Evolutionary conservation across 2,797 vertebrate species (phyloP), one percentile per base, ranked within the genome.

Genomic region (Brachyrhaphis roseni): DNA sequence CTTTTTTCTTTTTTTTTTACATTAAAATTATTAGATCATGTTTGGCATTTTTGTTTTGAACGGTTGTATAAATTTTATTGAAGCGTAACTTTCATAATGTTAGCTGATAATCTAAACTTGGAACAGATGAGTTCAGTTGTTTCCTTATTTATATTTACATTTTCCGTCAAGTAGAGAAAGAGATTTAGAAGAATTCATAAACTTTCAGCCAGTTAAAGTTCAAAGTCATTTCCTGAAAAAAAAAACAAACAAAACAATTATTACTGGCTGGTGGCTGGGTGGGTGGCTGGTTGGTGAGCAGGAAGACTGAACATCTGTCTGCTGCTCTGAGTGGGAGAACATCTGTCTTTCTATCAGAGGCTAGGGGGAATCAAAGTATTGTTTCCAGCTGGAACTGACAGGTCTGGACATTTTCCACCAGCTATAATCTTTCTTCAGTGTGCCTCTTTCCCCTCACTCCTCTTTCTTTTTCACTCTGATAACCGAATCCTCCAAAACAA

Each of bases 351-450:
- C 59, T 62, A 34, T 90, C 88, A 89, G 77, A 84, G 80, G 71
- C 75, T 87, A 80, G 71, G 81, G 82, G 85, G 87, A 95, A 92
- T 94, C 92, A 95, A 94, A 87, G 88, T 89, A 88, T 83, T 93
- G 92, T 94, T 92, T 95, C 95, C 95, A 94, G 93, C 94, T 93
- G 92, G 89, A 95, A 92, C 95, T 96, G 95, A 96, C 95, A 96
- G 90, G 80, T 51, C 84, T 80, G 87, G 90, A 95, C 93, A 91
- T 92, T 96, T 96, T 96, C 95, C 96, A 95, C 91, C 91, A 90
- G 92, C 91, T 93, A 49, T 83, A 88, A 89, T 80, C 78, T 86
- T 86, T 84, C 81, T 73, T 81, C 77, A 70, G 68, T 78, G 78
- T 51, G 73, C 57, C 68, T 76, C 72, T 86, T 76, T 72, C 16